Evolutionary conservation across 2,888 invertebrate species (phyloP), one percentile per base, ranked within the genome.

Genomic region (Oxyteleia sp.): DNA sequence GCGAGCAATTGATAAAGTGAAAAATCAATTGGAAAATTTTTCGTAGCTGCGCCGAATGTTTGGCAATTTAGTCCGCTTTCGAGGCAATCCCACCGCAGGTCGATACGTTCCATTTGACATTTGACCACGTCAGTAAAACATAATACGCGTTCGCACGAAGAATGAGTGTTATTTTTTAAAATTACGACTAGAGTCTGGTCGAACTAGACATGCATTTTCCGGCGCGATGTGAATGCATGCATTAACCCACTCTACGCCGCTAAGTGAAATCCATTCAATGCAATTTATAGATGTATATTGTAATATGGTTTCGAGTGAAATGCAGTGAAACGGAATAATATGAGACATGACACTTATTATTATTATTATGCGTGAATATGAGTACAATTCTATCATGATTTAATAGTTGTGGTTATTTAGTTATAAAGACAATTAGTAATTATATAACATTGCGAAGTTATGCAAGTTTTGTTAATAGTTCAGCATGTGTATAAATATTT

Each of bases 81-180:
- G 29, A 57, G 49, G 26, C 57, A 75, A 75, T 75, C 57, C 16
- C 43, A 53, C 68, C 51, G 43, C 76, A 61, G 76, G 59, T 76
- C 76, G 68, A 68, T 76, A 68, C 61, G 61, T 51, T 49, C 76
- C 76, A 76, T 76, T 76, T 68, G 68, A 76, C 49, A 49, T 61
- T 43, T 66, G 49, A 59, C 61, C 59, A 43, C 49, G 49, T 43
- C 26, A 35, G 47, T 38, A 29, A 61, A 59, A 59, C 68, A 53
- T 66, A 66, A 66, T 64, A 49, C 29, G 41, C 47, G 38, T 64
- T 63, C 32, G n/a, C 35, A 41, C 51, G 45, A 51, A 32, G 51
- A 66, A 68, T n/a, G 35, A 13, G 16, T 45, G 66, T 75, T 66
- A 57, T 71, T 66, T 75, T 75, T 76, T 53, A 66, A 64, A 59